These are phyloP conservation scores for Crypturellus undulatus DNA, from an alignment of 2,113 vertebrate species.

Conservation along the genomic window DNA sequence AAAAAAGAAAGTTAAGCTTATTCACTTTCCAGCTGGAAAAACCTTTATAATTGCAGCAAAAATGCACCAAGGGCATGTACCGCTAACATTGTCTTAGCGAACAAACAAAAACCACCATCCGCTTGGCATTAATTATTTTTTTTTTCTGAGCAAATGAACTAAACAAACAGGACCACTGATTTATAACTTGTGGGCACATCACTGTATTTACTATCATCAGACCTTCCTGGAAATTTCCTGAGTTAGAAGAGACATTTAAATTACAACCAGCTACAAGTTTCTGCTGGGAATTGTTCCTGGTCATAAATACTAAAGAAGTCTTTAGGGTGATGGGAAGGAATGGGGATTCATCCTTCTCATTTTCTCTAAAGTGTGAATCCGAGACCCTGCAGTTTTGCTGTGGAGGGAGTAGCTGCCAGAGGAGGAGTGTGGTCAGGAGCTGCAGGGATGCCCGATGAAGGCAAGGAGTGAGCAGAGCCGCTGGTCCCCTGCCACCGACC, in stretches of 20 bases:
- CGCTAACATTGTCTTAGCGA: constrained; percentile 45
- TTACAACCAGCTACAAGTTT: background rate
- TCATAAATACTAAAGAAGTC: background rate
- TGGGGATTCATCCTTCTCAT: background rate
- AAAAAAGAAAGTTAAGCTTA: constrained; percentile 38
- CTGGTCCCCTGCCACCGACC: background rate
- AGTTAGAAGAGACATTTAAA: constrained; percentile 35
- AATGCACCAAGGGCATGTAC: background rate
- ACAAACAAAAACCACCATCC: constrained; percentile 15
- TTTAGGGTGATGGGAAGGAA: constrained; percentile 2
- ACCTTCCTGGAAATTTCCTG: constrained; percentile 29
- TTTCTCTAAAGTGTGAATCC: constrained; percentile 1
- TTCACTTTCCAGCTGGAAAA: constrained; percentile 53
- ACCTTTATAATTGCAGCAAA: constrained; percentile 36
- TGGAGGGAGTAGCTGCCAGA: background rate
- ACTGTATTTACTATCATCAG: background rate
- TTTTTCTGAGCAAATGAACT: constrained; percentile 37
- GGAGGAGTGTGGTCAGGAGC: background rate
- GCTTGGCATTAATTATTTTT: constrained; percentile 39
- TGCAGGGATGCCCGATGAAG: rapidly evolving
- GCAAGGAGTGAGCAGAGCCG: rapidly evolving
- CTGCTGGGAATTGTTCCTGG: constrained; percentile 10
- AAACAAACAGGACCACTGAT: background rate
- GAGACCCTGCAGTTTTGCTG: background rate
- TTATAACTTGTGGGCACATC: constrained; percentile 16